These are phyloP conservation scores for Mesodorylaimus sp. DNA, from an alignment of 2,888 invertebrate genomes.

Conservation along the genomic window DNA sequence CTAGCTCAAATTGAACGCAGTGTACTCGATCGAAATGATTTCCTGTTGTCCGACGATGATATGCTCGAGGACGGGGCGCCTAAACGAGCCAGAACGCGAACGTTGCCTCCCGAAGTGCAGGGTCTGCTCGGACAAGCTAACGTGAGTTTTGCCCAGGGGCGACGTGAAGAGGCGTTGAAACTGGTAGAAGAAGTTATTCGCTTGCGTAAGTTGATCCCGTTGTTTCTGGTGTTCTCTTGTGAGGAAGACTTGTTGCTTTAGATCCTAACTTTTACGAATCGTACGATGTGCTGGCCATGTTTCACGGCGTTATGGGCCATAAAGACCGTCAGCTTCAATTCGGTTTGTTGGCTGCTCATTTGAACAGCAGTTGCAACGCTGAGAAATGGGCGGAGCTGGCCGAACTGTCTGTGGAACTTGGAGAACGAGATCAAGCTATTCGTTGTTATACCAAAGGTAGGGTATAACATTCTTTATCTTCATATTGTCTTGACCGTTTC, in stretches of 20 bases:
- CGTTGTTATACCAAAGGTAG: slow-evolving; percentile 22
- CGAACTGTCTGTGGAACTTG: slow-evolving; percentile 18
- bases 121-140: slow-evolving; percentile 11
- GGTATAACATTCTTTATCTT: not conserved
- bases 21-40: no score
- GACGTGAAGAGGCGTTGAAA: slow-evolving; percentile 8
- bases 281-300: slow-evolving; percentile 5
- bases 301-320: slow-evolving; percentile 9
- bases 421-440: slow-evolving; percentile 20
- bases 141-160: slow-evolving; percentile 8
- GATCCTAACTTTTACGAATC: slow-evolving; percentile 9
- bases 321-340: slow-evolving; percentile 6
- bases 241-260: not conserved
- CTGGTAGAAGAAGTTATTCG: slow-evolving; percentile 10
- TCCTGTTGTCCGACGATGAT: no score
- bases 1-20: no score
- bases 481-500: not conserved
- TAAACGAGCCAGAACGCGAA: no score
- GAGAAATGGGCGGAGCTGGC: slow-evolving; percentile 23
- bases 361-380: slow-evolving; percentile 17
- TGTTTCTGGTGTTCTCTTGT: not conserved
- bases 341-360: slow-evolving; percentile 15
- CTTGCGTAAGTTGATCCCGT: slow-evolving; percentile 4
- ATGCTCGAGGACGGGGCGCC: no score
- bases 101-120: not conserved